Evolutionary conservation across 2,113 vertebrate species (phyloP).

Genomic region (Zapus hudsonius): DNA sequence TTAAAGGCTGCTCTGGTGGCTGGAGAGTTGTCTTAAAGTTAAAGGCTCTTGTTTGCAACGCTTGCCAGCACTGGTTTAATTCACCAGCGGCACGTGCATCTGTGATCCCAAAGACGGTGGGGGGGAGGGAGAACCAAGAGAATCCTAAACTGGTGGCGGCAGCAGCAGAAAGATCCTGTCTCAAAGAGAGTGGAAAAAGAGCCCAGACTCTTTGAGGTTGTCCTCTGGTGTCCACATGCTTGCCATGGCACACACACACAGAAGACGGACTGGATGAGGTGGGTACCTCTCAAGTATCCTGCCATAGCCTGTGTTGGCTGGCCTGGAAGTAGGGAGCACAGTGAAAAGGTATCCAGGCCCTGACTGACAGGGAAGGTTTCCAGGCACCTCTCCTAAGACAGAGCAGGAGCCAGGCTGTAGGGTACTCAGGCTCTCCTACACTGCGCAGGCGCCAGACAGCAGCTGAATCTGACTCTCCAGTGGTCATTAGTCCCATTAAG

Average conservation of each 20-base stretch:
- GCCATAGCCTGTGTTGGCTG: neutral
- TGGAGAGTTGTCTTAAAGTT: too few relatives aligned
- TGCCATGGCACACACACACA: too few relatives aligned
- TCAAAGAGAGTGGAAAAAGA: too few relatives aligned
- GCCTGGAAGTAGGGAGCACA: neutral
- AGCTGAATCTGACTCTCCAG: neutral
- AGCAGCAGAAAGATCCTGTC: too few relatives aligned
- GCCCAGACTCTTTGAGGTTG: too few relatives aligned
- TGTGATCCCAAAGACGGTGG: neutral
- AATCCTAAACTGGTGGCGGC: too few relatives aligned
- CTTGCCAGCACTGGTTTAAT: too few relatives aligned
- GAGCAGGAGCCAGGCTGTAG: neutral
- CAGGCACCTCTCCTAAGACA: neutral
- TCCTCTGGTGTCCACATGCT: too few relatives aligned
- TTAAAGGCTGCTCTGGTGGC: neutral
- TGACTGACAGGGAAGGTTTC: neutral
- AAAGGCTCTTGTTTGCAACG: too few relatives aligned
- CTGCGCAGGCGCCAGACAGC: neutral
- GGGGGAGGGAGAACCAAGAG: too few relatives aligned
- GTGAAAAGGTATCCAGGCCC: neutral
- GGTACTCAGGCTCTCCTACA: neutral
- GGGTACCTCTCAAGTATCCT: neutral
- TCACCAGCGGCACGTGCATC: too few relatives aligned
- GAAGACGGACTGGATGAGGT: too few relatives aligned
- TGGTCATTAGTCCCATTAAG: slow-evolving; percentile 52